Conservation (phyloP, 2,113 vertebrate species). For the Anguilla japonica region DNA sequence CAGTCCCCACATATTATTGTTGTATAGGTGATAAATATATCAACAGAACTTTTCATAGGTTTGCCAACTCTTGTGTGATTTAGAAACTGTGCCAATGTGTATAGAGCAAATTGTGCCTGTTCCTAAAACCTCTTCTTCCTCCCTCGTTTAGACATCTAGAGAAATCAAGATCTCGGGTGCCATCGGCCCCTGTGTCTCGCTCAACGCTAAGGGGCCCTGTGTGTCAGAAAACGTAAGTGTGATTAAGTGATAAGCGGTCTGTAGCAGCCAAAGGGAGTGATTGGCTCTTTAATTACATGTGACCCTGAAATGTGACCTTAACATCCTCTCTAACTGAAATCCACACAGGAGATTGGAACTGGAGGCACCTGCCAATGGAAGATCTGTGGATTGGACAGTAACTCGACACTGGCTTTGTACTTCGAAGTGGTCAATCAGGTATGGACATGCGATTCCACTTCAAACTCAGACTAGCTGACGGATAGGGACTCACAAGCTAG, state of each 20-base stretch:
- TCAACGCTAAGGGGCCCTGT: constrained; percentile 92
- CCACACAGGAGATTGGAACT: constrained; percentile 88
- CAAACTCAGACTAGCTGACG: not conserved
- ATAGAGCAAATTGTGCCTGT: not conserved
- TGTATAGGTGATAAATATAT: too few species aligned
- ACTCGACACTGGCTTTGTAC: constrained; percentile 89
- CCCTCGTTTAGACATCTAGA: constrained; percentile 83
- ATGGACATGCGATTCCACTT: constrained; percentile 40
- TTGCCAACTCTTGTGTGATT: too few species aligned
- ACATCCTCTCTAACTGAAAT: constrained; percentile 9
- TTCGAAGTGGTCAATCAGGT: constrained; percentile 99
- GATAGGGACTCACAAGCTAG: not conserved
- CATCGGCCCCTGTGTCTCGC: constrained; percentile 92
- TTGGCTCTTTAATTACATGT: not conserved
- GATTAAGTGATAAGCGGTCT: not conserved
- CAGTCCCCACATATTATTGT: too few species aligned
- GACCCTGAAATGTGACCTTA: not conserved
- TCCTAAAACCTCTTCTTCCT: constrained; percentile 34
- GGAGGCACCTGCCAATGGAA: constrained; percentile 97
- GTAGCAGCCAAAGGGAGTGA: not conserved
- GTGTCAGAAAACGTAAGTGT: constrained; percentile 94
- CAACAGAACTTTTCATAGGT: too few species aligned
- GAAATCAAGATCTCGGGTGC: constrained; percentile 97
- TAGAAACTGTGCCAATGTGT: too few species aligned
- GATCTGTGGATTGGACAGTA: constrained; percentile 89